Evolutionary conservation across 2,888 invertebrate species (phyloP), one percentile per base, ranked within the genome.

Genomic region (Cheilosia impressa): DNA sequence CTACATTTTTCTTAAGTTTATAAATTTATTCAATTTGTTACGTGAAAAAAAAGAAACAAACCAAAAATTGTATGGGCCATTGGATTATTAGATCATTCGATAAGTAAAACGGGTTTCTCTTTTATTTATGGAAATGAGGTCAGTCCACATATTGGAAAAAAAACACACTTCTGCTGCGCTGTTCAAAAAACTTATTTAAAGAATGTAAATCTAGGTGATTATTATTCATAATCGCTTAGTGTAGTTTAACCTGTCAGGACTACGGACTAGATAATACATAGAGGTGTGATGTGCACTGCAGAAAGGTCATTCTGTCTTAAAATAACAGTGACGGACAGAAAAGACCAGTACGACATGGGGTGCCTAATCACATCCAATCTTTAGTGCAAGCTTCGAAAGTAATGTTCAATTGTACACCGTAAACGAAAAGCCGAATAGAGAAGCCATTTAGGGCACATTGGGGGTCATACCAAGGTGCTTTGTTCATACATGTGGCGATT

Each of bases 51-150:
- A 34, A n/a, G n/a, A 63, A 19, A 17, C 22, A 22, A 17, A 9
- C 6, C 27, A 7, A 27, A 27, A 15, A 31, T 34, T 50, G 19
- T 34, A 19, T 34, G 7, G 19, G 15, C 9, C 34, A 50, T 52
- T 66, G 24, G 34, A 53, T 66, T 53, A 66, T 66, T 53, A 66
- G 52, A 53, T 66, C 66, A 66, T 53, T 66, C 22, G 24, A 41
- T 41, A 10, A 52, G 6, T 17, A n/a, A 10, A 66, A 53, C 66
- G 27, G 38, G 66, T 66, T 66, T 66, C 7, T 13, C 10, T 41
- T 66, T 66, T 65, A 65, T 65, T 65, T 52, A 52, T 52, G 52
- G n/a, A 52, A 41, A 65, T 65, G 52, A 65, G 24, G 52, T 65
- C 65, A 65, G 17, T n/a, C 55, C 5, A 17, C 19, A 38, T n/a